phyloP scores from a whole-genome alignment of 2,888 invertebrate species.

The Pardosa pseudoannulata region DNA sequence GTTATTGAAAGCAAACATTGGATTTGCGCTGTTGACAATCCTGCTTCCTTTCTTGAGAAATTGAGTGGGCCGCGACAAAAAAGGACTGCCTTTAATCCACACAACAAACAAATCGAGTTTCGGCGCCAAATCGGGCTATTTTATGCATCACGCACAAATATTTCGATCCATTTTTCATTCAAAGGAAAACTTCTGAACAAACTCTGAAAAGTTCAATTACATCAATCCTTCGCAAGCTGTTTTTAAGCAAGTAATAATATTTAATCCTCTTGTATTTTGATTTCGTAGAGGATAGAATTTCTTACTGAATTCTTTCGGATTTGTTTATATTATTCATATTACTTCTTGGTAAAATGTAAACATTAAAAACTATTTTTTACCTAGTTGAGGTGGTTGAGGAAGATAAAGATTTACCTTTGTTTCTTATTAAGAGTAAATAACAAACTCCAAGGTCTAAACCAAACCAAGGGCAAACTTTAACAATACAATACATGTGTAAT shows the following conservation, averaged over 20 bases:
- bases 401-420: too few relatives aligned
- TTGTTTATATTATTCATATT: too few relatives aligned
- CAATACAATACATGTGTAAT: too few relatives aligned
- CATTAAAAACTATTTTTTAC: too few relatives aligned
- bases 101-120: slow-evolving; percentile 1
- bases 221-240: not conserved
- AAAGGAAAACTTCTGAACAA: not conserved
- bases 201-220: not conserved
- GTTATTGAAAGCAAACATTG: slow-evolving; percentile 19
- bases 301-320: too few relatives aligned
- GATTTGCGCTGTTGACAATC: slow-evolving; percentile 1
- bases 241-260: not conserved
- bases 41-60: not conserved
- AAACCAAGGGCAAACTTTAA: too few relatives aligned
- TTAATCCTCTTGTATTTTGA: too few relatives aligned
- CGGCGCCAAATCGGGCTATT: not conserved
- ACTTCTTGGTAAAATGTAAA: too few relatives aligned
- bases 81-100: not conserved
- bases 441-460: too few relatives aligned
- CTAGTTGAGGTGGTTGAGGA: too few relatives aligned
- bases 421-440: too few relatives aligned
- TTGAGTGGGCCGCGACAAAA: not conserved
- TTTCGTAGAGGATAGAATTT: too few relatives aligned
- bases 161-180: not conserved
- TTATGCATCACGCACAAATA: not conserved